phyloP scores from a whole-genome alignment of 2,888 invertebrate genomes.

The Drosophila barbarae region DNA sequence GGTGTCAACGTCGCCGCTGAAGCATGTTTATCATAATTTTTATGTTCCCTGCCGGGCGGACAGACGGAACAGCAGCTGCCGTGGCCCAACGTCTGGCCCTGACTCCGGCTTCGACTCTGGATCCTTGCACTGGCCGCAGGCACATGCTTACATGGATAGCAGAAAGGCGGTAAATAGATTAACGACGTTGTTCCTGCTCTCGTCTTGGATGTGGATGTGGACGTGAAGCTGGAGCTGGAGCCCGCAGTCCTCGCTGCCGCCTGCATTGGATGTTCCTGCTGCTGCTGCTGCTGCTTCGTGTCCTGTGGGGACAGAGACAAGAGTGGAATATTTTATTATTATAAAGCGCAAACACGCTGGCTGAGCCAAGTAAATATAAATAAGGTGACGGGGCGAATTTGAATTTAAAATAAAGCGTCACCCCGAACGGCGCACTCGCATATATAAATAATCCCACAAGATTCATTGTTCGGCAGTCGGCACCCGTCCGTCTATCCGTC shows the following conservation, averaged over 20 bases:
- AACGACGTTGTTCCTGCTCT: conserved; percentile 70
- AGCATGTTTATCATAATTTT: conserved; percentile 70
- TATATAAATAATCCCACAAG: conserved; percentile 64
- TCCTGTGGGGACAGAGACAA: conserved; percentile 62
- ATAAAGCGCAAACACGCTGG: conserved; percentile 46
- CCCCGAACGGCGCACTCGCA: conserved; percentile 34
- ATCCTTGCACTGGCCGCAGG: conserved; percentile 57
- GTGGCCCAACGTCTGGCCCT: conserved; percentile 32
- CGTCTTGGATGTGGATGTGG: conserved; percentile 49
- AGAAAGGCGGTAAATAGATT: conserved; percentile 77
- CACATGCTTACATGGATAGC: conserved; percentile 74
- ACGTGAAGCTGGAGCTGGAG: conserved; percentile 16
- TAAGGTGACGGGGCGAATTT: conserved; percentile 62
- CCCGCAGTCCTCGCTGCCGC: conserved; percentile 38
- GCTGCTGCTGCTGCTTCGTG: conserved; percentile 45
- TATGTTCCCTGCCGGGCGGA: conserved; percentile 54
- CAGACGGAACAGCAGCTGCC: conserved; percentile 45
- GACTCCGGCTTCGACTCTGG: conserved; percentile 28
- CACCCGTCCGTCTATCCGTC: conserved; percentile 32
- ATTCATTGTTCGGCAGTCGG: conserved; percentile 63
- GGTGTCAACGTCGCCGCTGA: conserved; percentile 51
- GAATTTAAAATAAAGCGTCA: conserved; percentile 64
- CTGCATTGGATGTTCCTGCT: conserved; percentile 41
- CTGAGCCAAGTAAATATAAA: conserved; percentile 44
- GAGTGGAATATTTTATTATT: conserved; percentile 71